Evolutionary conservation across 2,888 invertebrate genomes (phyloP).

Genomic region (Tupiocoris notatus): DNA sequence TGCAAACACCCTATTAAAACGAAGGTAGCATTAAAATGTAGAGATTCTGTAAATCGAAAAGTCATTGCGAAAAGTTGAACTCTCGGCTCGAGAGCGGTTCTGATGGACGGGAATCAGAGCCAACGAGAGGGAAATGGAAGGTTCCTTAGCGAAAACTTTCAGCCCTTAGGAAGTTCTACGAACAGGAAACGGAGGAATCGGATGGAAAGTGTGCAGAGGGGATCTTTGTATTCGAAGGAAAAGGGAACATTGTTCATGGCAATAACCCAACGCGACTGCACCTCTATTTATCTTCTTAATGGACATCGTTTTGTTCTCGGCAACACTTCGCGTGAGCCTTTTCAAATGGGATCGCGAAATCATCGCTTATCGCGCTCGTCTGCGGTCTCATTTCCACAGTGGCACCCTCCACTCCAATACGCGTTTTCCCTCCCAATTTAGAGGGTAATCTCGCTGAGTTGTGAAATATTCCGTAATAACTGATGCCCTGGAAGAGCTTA

Average conservation of each 20-base stretch:
- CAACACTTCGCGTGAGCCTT: constrained; percentile 17
- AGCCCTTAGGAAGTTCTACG: constrained; percentile 3
- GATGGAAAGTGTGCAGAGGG: too few species aligned
- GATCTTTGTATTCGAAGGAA: constrained; percentile 28
- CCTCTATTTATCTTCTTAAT: constrained; percentile 24
- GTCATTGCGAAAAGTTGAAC: background rate
- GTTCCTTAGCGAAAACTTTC: constrained; percentile 17
- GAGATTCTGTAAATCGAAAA: background rate
- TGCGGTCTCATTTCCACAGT: background rate
- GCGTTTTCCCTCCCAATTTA: too few species aligned
- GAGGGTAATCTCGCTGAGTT: too few species aligned
- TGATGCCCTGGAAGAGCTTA: too few species aligned
- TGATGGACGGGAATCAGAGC: constrained; percentile 1
- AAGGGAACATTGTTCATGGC: constrained; percentile 25
- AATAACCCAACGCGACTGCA: background rate
- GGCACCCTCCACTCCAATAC: too few species aligned
- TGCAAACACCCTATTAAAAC: too few species aligned
- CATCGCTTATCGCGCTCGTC: constrained; percentile 15
- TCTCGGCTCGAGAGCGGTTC: background rate
- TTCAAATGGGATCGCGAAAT: constrained; percentile 22
- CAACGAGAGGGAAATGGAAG: constrained; percentile 4
- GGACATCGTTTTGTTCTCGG: constrained; percentile 13
- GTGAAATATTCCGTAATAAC: too few species aligned
- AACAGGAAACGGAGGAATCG: background rate
- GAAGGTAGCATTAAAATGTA: too few species aligned